Evolutionary conservation across 1,140 invertebrate species (phyloP), one percentile per base, ranked within the genome.

Genomic region (Stegodyphus mimosarum): DNA sequence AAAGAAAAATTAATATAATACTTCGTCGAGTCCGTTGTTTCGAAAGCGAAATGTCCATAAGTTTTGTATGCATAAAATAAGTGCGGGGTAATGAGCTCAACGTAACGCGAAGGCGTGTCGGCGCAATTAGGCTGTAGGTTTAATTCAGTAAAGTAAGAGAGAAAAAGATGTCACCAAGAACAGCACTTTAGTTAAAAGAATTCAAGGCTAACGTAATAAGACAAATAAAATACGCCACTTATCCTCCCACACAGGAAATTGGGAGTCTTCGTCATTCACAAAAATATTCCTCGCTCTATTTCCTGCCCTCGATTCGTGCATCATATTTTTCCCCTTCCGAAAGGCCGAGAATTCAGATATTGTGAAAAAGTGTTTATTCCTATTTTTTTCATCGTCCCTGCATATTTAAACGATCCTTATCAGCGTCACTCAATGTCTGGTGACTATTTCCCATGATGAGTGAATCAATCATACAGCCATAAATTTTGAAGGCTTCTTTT

Each of bases 101-200:
- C 51, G 74, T 51, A 49, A 9, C 51, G 69, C 79, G 79, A 72
- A 73, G 79, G 79, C 69, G 79, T 81, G 79, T 81, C 79, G 67
- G 18, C 33, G 33, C 70, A 81, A 81, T 81, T 81, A 81, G 79
- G 11, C 13, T 72, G 79, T 63, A 81, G 64, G 69, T n/a, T 67
- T 67, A 81, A 81, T 81, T 81, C 70, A n/a, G 55, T 73, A 55
- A 73, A 73, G 71, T 52, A 50, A 53, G 71, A 2, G 1, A 11
- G 55, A 81, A 81, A 81, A 81, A 49, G 69, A 64, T 81, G 79
- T 81, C 79, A 67, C 60, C 79, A 53, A 48, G 55, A 73, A 81
- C 79, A 73, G 70, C 79, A 81, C 79, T 81, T 81, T 81, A 81
- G n/a, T 81, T 81, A 81, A 81, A 81, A 73, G 79, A 81, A 81